Conservation (phyloP, 2,888 invertebrate genomes). For the Ptilodon capucinus region DNA sequence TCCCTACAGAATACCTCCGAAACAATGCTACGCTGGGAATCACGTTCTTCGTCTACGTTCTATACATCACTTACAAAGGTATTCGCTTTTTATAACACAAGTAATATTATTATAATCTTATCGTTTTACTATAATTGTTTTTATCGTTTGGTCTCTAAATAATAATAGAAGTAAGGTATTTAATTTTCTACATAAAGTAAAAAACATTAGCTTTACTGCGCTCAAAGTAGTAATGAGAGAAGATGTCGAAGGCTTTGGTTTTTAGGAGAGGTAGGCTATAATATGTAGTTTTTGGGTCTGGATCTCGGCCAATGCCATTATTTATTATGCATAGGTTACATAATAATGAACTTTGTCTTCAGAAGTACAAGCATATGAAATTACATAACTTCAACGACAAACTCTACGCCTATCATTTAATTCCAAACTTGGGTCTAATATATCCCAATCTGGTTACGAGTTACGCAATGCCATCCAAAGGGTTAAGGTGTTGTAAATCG, state of each 20-base stretch:
- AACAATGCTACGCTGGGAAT: no score
- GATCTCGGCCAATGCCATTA: slow-evolving; percentile 39
- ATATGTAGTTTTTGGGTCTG: slow-evolving; percentile 50
- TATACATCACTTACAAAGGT: no score
- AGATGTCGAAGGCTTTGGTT: slow-evolving; percentile 38
- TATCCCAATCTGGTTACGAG: slow-evolving; percentile 1
- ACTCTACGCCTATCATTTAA: neutral
- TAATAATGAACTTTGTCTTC: neutral
- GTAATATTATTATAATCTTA: no score
- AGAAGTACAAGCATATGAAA: neutral
- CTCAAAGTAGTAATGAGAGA: slow-evolving; percentile 13
- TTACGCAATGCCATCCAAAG: slow-evolving; percentile 18
- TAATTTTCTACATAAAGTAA: slow-evolving; percentile 21
- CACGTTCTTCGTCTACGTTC: no score
- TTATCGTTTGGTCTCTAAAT: no score
- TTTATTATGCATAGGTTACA: slow-evolving; percentile 14
- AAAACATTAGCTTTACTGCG: slow-evolving; percentile 23
- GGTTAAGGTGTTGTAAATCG: slow-evolving; percentile 26
- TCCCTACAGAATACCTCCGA: no score
- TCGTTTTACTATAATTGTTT: no score
- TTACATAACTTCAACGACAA: neutral
- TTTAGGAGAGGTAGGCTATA: slow-evolving; percentile 39
- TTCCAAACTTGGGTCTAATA: slow-evolving; percentile 2
- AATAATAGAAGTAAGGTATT: no score
- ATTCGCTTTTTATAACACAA: no score